Evolutionary conservation across 1,140 invertebrate species (phyloP).

Genomic region (Platyscapa corneri): DNA sequence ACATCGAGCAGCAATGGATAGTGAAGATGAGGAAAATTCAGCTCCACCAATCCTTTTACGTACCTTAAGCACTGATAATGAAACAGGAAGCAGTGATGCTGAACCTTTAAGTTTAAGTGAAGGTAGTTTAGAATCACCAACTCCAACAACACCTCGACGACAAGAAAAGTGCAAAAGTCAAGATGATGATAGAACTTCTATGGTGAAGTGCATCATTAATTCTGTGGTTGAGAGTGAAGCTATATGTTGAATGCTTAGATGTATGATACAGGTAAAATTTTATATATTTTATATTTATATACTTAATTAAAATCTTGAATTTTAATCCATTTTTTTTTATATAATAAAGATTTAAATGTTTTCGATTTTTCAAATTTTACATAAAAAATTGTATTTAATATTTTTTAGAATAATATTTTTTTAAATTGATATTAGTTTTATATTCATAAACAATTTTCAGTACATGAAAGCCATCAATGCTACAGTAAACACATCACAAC

Average conservation of each 20-base stretch:
- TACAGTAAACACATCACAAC: slow-evolving; percentile 89
- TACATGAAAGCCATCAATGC: slow-evolving; percentile 95
- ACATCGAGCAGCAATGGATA: slow-evolving; percentile 70
- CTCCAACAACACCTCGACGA: slow-evolving; percentile 71
- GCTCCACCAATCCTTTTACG: slow-evolving; percentile 70
- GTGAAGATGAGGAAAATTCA: slow-evolving; percentile 72
- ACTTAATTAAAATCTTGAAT: not conserved
- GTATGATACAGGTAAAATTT: slow-evolving; percentile 87
- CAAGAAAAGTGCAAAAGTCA: slow-evolving; percentile 67
- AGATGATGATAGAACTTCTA: slow-evolving; percentile 82
- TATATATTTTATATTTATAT: not conserved
- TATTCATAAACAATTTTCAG: slow-evolving; percentile 72
- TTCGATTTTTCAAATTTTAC: too few relatives aligned
- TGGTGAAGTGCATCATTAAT: slow-evolving; percentile 88
- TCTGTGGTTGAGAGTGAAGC: slow-evolving; percentile 94
- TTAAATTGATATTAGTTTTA: not conserved
- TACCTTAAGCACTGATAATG: slow-evolving; percentile 71
- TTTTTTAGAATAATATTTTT: not conserved
- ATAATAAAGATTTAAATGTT: too few relatives aligned
- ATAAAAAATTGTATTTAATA: not conserved
- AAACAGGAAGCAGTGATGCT: slow-evolving; percentile 72
- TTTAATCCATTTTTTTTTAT: not conserved
- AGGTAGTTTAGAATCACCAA: slow-evolving; percentile 72
- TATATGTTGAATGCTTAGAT: slow-evolving; percentile 90
- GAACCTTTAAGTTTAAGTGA: slow-evolving; percentile 72